Evolutionary conservation across 2,888 invertebrate species (phyloP), one percentile per base, ranked within the genome.

Genomic region (Euzetes globulus): DNA sequence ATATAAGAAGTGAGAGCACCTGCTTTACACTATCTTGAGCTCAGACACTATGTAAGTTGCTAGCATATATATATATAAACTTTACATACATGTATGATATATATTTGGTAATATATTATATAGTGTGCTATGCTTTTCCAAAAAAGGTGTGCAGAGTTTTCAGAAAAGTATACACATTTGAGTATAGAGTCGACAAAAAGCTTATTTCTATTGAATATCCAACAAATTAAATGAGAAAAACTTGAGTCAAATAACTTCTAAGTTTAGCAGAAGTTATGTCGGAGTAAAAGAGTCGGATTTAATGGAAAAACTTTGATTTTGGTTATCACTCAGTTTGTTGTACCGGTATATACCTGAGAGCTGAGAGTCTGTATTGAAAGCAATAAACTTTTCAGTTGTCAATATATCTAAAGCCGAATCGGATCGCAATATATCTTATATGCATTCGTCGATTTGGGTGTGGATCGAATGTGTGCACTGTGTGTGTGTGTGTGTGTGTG

Each of bases 331-430:
- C 22, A 45, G 41, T 45, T 70, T n/a, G 47, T 70, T 13, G 70
- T 37, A 65, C 33, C 17, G 63, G 63, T 60, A 63, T 65, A 65
- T 22, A n/a, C 22, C 19, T 37, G 19, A 29, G 63, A n/a, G 63
- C 33, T 37, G n/a, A 65, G 29, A 37, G 63, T 19, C 47, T 41
- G 41, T 70, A 70, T 45, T 45, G 47, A 45, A 45, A 45, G 70
- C 70, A 70, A 70, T 70, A 45, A 70, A 70, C 70, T 70, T 70
- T 70, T 45, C 70, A 70, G 25, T 70, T 70, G 70, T 70, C 70
- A 70, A 68, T 15, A 19, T 25, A 22, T 22, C 22, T 25, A 58
- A 13, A 25, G 45, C 17, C 45, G 22, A 25, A 29, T n/a, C 41
- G 47, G 47, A 25, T n/a, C 4, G 17, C 70, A 70, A 70, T 70